Base-by-base conservation (phyloP, 2,888 invertebrate species). In the Yponomeuta cagnagella region DNA sequence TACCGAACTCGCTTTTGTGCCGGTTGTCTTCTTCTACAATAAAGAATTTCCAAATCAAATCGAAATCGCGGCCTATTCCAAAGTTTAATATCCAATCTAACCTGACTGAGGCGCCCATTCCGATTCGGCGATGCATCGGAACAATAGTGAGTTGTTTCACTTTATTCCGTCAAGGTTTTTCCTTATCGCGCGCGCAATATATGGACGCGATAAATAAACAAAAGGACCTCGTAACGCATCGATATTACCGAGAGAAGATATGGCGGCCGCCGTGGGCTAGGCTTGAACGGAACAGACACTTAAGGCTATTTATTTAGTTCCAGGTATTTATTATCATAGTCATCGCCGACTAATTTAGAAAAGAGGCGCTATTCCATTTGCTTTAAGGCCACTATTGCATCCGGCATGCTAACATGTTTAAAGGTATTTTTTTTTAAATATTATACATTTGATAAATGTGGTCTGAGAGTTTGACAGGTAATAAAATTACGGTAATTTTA, bases 151-250 rank as follows among this genome's bases (percentile, higher is more conserved):
- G 52, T 58, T 58, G 52, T 58, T 58, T 58, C 15, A 58, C 52
- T 58, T 15, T 15, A 58, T 58, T 58, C 15, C 33, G 33, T 43
- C 67, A n/a, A 37, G 67, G 67, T 67, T 67, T 23, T 68, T 48
- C 68, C 70, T 70, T 70, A 70, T 70, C 70, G 37, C 33, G 30
- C 58, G 10, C 65, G 70, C 64, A 70, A 70, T 70, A 70, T 70
- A 70, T 70, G 70, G 70, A 31, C 64, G 48, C 48, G 70, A 70
- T 70, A 70, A 70, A 70, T 70, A 70, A 70, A 70, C 70, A 70
- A 70, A 70, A 48, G 70, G 23, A 63, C 63, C 63, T 58, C 63
- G 69, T 63, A 69, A 69, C 63, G 37, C 58, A 69, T 69, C 63
- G 58, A 37, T 69, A 63, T 63, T 68, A 68, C 68, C 68, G 15